Conservation (phyloP, 1,140 invertebrate species). For the Caerostris darwini region DNA sequence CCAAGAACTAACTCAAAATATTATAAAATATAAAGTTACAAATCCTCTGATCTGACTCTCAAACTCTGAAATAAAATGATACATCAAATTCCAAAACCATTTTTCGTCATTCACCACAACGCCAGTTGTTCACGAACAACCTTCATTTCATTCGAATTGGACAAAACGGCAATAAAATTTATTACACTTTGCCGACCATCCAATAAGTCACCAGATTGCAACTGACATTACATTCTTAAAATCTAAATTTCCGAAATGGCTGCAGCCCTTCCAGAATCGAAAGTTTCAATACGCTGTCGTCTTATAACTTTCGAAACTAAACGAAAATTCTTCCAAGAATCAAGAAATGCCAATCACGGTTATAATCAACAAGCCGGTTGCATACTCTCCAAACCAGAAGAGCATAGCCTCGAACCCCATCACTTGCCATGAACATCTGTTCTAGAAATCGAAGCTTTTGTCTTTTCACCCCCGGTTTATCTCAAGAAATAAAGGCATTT, state of each 20-base stretch:
- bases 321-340: not conserved
- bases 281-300: not conserved
- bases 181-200: not conserved
- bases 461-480: not conserved
- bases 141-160: too few relatives aligned
- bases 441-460: not conserved
- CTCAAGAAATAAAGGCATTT: not conserved
- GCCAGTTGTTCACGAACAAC: too few relatives aligned
- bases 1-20: too few relatives aligned
- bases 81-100: too few relatives aligned
- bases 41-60: too few relatives aligned
- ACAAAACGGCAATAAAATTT: not conserved
- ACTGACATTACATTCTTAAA: not conserved
- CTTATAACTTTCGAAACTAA: not conserved
- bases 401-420: conserved; percentile 2
- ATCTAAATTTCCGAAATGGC: not conserved
- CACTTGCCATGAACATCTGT: conserved; percentile 18
- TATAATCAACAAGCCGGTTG: not conserved
- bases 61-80: too few relatives aligned
- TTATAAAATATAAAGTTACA: too few relatives aligned
- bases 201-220: not conserved
- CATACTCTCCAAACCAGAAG: not conserved
- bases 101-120: too few relatives aligned
- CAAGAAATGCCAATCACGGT: not conserved
- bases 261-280: not conserved